Percentiles rank a stretch among this genome's conserved stretches.
Conservation (phyloP, 2,113 vertebrate species). For the Acrocephalus kingi region DNA sequence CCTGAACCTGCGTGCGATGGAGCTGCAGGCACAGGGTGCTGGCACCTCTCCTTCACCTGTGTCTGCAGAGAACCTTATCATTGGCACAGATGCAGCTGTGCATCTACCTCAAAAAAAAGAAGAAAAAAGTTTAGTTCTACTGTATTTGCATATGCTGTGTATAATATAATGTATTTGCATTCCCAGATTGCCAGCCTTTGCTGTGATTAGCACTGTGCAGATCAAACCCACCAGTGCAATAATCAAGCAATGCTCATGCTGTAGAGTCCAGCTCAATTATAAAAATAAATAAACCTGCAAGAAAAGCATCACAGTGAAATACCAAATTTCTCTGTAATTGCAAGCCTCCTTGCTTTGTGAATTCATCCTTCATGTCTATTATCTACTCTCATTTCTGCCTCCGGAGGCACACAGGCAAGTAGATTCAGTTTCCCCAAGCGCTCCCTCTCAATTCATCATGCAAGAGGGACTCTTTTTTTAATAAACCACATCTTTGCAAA, state of each 20-base stretch:
- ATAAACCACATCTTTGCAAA: background rate
- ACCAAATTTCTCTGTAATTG: background rate
- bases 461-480: background rate
- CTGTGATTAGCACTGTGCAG: background rate
- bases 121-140: background rate
- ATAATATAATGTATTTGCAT: background rate
- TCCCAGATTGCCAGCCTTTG: background rate
- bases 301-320: background rate
- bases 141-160: background rate
- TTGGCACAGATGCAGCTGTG: background rate
- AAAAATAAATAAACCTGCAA: background rate
- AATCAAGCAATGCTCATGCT: too few relatives aligned
- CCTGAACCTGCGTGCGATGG: background rate
- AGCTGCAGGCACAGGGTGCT: fast-evolving
- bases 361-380: background rate
- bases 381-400: background rate
- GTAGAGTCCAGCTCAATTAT: background rate
- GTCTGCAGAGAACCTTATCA: background rate
- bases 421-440: background rate
- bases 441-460: background rate
- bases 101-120: background rate
- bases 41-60: background rate
- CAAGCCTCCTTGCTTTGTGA: background rate
- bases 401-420: fast-evolving
- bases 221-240: background rate